A percentile compares a stretch with the other conserved stretches of the same genome.
These are phyloP conservation scores for Margarornis squamiger DNA, from an alignment of 2,797 vertebrate genomes.

Conservation along the genomic window DNA sequence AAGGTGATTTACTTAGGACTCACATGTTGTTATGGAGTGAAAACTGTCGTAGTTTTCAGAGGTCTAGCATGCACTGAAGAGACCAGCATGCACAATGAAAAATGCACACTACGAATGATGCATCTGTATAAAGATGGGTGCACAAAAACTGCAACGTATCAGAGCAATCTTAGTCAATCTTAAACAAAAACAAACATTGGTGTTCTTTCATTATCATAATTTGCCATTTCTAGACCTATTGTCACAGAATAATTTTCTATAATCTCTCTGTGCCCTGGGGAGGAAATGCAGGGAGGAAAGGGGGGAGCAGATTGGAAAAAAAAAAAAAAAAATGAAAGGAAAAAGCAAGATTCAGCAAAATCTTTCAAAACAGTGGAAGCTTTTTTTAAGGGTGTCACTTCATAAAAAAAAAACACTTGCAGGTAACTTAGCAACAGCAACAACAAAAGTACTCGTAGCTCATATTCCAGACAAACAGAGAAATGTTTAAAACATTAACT, in stretches of 20 bases:
- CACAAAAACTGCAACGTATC: background rate
- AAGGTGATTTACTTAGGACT: background rate
- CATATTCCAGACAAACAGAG: constrained; percentile 15
- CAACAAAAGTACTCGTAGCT: constrained; percentile 4
- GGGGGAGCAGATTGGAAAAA: background rate
- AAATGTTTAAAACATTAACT: constrained; percentile 31
- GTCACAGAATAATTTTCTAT: background rate
- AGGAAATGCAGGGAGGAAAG: background rate
- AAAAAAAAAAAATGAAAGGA: background rate
- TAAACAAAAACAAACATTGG: background rate
- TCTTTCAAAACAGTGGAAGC: background rate
- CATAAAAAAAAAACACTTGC: constrained; percentile 2
- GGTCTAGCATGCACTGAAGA: background rate
- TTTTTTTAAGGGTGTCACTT: background rate
- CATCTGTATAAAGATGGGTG: background rate
- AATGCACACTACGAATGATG: background rate
- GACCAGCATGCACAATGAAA: background rate
- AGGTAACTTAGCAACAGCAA: constrained; percentile 34
- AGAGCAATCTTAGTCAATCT: background rate
- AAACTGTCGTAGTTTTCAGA: background rate
- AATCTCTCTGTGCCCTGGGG: background rate
- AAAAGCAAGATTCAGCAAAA: background rate
- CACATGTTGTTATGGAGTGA: accelerated
- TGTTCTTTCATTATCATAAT: background rate
- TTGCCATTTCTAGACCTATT: background rate